phyloP scores from a whole-genome alignment of 2,888 invertebrate species.

The Pyrrhosoma nymphula region DNA sequence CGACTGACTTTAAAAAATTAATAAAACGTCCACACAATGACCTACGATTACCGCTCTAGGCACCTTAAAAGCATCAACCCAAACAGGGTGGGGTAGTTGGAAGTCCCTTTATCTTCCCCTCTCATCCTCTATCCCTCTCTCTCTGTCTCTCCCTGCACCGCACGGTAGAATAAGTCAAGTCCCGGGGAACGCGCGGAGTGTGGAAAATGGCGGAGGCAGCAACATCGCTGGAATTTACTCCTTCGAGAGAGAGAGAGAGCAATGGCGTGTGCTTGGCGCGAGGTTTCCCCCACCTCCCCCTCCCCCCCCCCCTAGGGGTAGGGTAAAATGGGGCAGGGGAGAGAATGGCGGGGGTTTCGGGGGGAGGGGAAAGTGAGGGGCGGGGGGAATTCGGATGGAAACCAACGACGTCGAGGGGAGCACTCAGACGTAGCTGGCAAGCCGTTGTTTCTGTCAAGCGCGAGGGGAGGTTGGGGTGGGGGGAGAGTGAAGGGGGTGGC shows the following conservation, averaged over 20 bases:
- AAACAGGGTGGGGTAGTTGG: too few species aligned
- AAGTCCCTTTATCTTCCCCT: too few species aligned
- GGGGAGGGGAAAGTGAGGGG: neutral
- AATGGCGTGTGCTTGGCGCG: neutral
- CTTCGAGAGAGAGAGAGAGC: neutral
- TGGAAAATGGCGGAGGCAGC: neutral
- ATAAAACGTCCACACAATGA: too few species aligned
- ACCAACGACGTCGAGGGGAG: neutral
- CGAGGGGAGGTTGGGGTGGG: neutral
- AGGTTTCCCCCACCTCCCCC: too few species aligned
- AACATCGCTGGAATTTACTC: neutral
- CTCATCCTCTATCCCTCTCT: too few species aligned
- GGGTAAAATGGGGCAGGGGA: neutral
- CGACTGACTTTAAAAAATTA: too few species aligned
- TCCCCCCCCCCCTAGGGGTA: neutral
- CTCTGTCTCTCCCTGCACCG: too few species aligned
- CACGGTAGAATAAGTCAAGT: too few species aligned
- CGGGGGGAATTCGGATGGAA: neutral
- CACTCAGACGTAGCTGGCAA: conserved; percentile 7
- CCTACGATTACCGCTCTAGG: too few species aligned
- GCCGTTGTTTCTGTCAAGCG: conserved; percentile 29
- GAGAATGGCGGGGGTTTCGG: too few species aligned
- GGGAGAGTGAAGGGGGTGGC: neutral
- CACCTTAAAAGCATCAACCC: too few species aligned
- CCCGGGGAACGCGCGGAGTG: neutral